A percentile compares a stretch with the other conserved stretches of the same genome.
These are phyloP conservation scores for Hydrolagus affinis DNA, from an alignment of 2,113 vertebrate species.

Conservation along the genomic window DNA sequence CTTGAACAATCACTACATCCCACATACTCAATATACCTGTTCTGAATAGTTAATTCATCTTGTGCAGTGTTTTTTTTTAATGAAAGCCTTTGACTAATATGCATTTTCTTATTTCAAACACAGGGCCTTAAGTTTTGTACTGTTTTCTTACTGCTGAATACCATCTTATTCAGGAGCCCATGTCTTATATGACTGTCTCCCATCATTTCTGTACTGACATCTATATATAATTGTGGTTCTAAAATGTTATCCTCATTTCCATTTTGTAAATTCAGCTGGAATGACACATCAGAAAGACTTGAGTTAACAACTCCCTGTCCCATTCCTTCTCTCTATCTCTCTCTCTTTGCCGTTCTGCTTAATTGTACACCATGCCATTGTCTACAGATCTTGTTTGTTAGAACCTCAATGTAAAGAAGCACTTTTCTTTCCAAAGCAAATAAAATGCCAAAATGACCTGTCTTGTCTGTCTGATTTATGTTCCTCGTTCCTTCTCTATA, in stretches of 20 bases:
- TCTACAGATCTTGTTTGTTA: constrained; percentile 25
- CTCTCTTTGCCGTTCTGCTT: not conserved
- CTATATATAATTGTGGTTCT: constrained; percentile 7
- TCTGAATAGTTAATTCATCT: not conserved
- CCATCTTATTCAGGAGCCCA: not conserved
- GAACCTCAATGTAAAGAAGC: constrained; percentile 26
- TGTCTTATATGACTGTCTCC: not conserved
- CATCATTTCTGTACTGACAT: not conserved
- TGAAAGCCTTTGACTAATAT: not conserved
- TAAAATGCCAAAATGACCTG: constrained; percentile 25
- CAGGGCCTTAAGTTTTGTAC: not conserved
- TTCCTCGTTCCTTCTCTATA: constrained; percentile 23
- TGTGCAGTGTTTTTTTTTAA: not conserved
- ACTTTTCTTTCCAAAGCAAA: constrained; percentile 29
- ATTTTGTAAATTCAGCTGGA: not conserved
- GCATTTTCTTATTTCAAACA: constrained; percentile 6
- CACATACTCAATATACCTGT: not conserved
- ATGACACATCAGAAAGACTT: constrained; percentile 15
- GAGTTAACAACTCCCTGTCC: constrained; percentile 2
- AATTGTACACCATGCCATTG: constrained; percentile 22
- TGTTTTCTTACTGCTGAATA: not conserved
- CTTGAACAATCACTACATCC: not conserved
- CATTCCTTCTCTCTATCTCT: not conserved
- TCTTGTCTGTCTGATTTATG: constrained; percentile 32
- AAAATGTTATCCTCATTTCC: constrained; percentile 10